Conservation (phyloP, 2,888 invertebrate genomes). For the Athalia rosae region DNA sequence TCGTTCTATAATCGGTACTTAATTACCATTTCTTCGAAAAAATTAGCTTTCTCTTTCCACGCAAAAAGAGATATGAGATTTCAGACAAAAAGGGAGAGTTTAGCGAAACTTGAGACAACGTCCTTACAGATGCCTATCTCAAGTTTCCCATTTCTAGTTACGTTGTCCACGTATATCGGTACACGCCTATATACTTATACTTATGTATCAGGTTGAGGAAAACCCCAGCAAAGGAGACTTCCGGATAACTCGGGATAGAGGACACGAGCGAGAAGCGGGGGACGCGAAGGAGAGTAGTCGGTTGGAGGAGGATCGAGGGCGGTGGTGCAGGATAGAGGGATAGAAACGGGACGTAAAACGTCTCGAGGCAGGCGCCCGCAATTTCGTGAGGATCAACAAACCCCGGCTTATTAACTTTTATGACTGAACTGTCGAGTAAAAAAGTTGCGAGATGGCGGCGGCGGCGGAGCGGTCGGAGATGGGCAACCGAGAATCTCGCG, state of each 20-base stretch:
- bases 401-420: constrained; percentile 70
- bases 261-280: constrained; percentile 19
- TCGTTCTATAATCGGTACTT: no score
- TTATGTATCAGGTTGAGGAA: constrained; percentile 8
- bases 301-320: neutral
- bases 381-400: constrained; percentile 69
- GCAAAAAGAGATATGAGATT: no score
- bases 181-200: neutral
- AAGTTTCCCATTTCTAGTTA: neutral
- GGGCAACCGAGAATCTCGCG: constrained; percentile 42
- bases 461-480: constrained; percentile 48
- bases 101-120: neutral
- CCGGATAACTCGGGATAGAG: constrained; percentile 36
- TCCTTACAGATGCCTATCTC: neutral
- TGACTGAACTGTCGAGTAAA: constrained; percentile 60
- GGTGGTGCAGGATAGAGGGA: constrained; percentile 48
- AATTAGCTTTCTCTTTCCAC: no score
- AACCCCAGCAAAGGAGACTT: constrained; percentile 37
- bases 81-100: no score
- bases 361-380: constrained; percentile 59
- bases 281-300: neutral
- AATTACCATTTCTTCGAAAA: no score
- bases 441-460: constrained; percentile 56
- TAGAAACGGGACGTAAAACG: constrained; percentile 62
- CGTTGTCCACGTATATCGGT: neutral